Conservation (phyloP, 2,113 vertebrate genomes). For the Pedetes capensis region DNA sequence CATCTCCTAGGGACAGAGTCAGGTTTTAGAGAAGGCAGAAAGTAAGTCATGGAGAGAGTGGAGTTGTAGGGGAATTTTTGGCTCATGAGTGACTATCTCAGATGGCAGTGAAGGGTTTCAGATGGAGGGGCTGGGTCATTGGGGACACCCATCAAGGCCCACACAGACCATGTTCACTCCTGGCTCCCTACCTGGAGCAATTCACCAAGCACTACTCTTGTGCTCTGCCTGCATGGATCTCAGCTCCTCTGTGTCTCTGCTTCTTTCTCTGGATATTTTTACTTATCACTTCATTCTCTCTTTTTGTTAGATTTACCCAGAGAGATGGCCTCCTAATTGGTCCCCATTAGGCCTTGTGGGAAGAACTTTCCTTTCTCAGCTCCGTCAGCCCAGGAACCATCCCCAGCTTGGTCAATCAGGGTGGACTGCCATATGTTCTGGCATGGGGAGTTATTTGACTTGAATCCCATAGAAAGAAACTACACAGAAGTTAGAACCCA, state of each 20-base stretch:
- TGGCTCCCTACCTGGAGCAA: neutral
- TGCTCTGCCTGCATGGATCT: neutral
- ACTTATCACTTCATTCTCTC: neutral
- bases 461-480: neutral
- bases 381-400: neutral
- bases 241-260: neutral
- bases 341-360: neutral
- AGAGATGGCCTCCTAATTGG: neutral
- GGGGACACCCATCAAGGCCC: neutral
- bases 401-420: neutral
- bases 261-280: neutral
- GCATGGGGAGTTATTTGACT: neutral
- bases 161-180: neutral
- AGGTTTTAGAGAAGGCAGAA: neutral
- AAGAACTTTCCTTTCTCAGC: neutral
- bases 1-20: neutral
- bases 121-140: neutral
- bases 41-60: neutral
- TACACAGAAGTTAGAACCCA: neutral
- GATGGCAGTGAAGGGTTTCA: neutral
- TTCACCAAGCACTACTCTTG: neutral
- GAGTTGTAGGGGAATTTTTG: neutral
- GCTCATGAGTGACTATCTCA: neutral
- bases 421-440: neutral
- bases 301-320: neutral